phyloP scores from a whole-genome alignment of 2,113 vertebrate genomes.

The Gnathonemus longibarbis region DNA sequence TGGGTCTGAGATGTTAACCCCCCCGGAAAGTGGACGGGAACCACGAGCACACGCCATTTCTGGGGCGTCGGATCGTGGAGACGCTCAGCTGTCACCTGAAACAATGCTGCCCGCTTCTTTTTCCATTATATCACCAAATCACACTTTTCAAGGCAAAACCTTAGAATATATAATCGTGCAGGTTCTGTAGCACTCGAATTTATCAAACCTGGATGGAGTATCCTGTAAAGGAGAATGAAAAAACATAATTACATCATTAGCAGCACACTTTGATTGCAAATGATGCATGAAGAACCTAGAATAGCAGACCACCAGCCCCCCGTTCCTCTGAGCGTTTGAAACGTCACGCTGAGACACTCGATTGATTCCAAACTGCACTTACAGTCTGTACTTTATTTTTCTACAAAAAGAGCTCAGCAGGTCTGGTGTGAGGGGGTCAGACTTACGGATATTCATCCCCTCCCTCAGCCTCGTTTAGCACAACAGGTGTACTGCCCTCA shows the following conservation, averaged over 20 bases:
- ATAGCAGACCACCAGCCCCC: too few species aligned
- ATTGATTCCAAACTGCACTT: too few species aligned
- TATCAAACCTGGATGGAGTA: neutral
- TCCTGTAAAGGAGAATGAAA: neutral
- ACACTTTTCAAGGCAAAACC: neutral
- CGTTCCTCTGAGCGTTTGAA: too few species aligned
- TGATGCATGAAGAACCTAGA: neutral
- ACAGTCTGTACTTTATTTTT: too few species aligned
- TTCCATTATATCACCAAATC: neutral
- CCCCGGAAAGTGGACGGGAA: conserved; percentile 56
- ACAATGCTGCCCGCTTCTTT: neutral
- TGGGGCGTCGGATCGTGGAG: neutral
- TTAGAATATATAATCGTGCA: neutral
- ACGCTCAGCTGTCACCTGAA: neutral
- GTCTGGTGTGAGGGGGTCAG: too few species aligned
- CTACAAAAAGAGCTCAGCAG: too few species aligned
- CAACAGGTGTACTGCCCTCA: too few species aligned
- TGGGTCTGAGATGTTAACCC: conserved; percentile 55
- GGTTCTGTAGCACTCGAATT: neutral
- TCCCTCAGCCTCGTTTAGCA: too few species aligned
- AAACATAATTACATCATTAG: neutral
- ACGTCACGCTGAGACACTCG: too few species aligned
- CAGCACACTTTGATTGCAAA: neutral
- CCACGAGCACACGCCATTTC: conserved; percentile 31
- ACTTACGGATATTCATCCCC: too few species aligned